phyloP scores from a whole-genome alignment of 2,113 vertebrate species.

The Carassius carassius region DNA sequence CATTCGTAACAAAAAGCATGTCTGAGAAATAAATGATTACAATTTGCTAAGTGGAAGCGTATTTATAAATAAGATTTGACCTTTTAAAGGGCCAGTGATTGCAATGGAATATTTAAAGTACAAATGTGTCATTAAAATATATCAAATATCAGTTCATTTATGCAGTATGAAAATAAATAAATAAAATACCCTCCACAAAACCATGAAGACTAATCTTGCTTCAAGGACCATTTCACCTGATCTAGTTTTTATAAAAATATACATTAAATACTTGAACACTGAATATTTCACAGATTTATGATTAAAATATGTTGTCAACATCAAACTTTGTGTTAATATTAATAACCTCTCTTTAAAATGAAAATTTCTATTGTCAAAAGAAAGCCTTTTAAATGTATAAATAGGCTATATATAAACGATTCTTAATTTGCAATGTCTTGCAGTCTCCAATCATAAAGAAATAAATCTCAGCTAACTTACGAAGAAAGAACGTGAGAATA shows the following conservation, averaged over 20 bases:
- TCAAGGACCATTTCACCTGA: neutral
- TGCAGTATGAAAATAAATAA: neutral
- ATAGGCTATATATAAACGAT: neutral
- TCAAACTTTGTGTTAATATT: neutral
- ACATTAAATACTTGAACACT: neutral
- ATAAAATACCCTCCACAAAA: neutral
- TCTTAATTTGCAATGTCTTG: neutral
- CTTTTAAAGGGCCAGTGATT: slow-evolving; percentile 50
- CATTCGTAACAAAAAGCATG: slow-evolving; percentile 25
- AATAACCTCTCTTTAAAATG: neutral
- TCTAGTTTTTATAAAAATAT: neutral
- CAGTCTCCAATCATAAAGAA: neutral
- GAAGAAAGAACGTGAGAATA: neutral
- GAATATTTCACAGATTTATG: neutral
- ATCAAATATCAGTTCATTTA: slow-evolving; percentile 5
- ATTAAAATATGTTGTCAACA: neutral
- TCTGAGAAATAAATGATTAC: slow-evolving; percentile 48
- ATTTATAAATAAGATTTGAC: slow-evolving; percentile 50
- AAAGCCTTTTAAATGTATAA: neutral
- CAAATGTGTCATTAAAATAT: slow-evolving; percentile 45
- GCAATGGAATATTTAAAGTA: slow-evolving; percentile 50
- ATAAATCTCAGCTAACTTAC: neutral
- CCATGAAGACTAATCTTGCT: neutral
- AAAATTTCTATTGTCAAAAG: neutral
- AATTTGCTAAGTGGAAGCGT: slow-evolving; percentile 2